Percentiles rank a stretch among this genome's conserved stretches.
Evolutionary conservation across 2,113 vertebrate species (phyloP).

Genomic region (Pseudorhombus dupliciocellatus): DNA sequence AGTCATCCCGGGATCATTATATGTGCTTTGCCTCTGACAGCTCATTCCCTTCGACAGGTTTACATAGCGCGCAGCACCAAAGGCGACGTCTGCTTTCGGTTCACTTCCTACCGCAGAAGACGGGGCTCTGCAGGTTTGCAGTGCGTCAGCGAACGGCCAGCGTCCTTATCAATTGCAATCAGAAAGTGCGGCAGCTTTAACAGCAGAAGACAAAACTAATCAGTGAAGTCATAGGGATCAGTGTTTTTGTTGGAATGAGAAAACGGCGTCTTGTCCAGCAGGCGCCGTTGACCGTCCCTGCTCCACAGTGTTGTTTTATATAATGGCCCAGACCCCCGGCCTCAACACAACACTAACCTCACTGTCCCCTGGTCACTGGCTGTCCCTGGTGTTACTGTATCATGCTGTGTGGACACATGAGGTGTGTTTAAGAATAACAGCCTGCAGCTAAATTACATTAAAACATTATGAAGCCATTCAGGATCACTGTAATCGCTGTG

Average conservation of each 20-base stretch:
- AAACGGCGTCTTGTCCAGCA: conserved; percentile 15
- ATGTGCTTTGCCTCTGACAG: neutral
- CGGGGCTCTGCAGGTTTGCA: conserved; percentile 15
- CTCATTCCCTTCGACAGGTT: conserved; percentile 34
- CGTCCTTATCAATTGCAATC: conserved; percentile 50
- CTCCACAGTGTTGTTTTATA: neutral
- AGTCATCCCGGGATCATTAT: conserved; percentile 21
- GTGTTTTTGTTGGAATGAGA: conserved; percentile 62
- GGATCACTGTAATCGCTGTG: neutral
- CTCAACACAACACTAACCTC: conserved; percentile 20
- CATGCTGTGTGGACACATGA: conserved; percentile 2
- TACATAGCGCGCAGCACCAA: conserved; percentile 28
- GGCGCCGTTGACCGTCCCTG: conserved; percentile 11
- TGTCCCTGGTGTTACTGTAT: conserved; percentile 11
- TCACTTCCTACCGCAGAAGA: conserved; percentile 28
- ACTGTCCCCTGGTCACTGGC: conserved; percentile 3
- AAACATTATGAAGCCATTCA: neutral
- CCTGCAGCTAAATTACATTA: conserved; percentile 32
- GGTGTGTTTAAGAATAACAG: conserved; percentile 37
- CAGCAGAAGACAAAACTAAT: conserved; percentile 56
- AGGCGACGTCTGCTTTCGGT: conserved; percentile 41
- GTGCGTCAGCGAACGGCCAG: conserved; percentile 21
- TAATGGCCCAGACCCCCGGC: conserved; percentile 22
- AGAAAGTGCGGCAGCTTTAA: conserved; percentile 40
- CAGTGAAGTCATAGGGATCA: conserved; percentile 40